Evolutionary conservation across 2,797 vertebrate species (phyloP), one percentile per base, ranked within the genome.

Genomic region (Podarcis siculus): DNA sequence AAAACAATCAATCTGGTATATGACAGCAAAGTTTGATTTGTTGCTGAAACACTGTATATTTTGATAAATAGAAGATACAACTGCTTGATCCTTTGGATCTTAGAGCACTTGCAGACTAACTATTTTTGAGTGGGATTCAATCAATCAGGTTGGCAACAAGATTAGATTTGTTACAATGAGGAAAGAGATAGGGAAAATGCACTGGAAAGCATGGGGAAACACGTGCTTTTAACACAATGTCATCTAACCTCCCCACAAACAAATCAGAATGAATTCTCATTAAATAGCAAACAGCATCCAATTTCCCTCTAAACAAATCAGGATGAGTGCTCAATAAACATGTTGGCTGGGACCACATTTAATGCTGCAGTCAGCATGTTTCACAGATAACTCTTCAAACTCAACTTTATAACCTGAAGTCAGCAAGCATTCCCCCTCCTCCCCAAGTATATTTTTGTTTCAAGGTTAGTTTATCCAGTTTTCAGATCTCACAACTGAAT

Each of bases 381-480:
- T 35, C 49, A 25, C 13, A 55, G 30, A 8, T 45, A 5, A 21
- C 25, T 23, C 55, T 7, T 5, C 35, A 55, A 83, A 77, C 0
- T 3, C 6, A 3, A 3, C 17, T 32, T 30, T 64, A 79, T 89
- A 55, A 82, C 64, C 42, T 17, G 55, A 86, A 82, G 73, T 89
- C 61, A 0, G 37, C n/a, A 1, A 80, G 8, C 72, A 85, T 0
- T 42, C 79, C 32, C 27, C 32, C 15, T 8, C 49, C 12, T 9
- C 42, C 5, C 15, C 67, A 42, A 67, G 83, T 30, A 77, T 69
- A 64, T 64, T 75, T 87, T 42, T n/a, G 37, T 10, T 30, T 75
- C 37, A 7, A 90, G 82, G 86, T 85, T 0, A 84, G 91, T 25
- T 88, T 90, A 91, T 39, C 89, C 83, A 58, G 90, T 91, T 87